Evolutionary conservation across 2,888 invertebrate genomes (phyloP), one percentile per base, ranked within the genome.

Genomic region (Tachina lurida): DNA sequence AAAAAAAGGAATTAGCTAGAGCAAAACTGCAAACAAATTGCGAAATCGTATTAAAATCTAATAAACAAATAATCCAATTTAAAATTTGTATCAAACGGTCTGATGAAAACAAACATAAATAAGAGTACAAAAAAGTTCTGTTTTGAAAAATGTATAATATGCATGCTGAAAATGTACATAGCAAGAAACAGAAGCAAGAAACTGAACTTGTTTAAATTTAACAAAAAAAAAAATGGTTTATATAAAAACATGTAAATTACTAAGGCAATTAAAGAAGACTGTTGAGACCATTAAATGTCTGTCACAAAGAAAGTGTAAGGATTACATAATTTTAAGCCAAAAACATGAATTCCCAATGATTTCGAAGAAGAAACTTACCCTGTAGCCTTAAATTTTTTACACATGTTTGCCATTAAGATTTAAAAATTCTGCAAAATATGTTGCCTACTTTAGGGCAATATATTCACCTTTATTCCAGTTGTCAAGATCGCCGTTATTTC

Each of bases 31-130:
- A 76, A 86, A 80, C 79, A 86, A 86, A 80, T 86, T 86, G 75
- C 62, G 63, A 86, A 86, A 86, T 86, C 86, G 83, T 73, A 86
- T 86, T 86, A 83, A 86, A 84, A 80, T 86, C 83, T 60, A 83
- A 86, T 86, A 86, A 86, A 86, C 86, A 86, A 83, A 86, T 86
- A 86, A 86, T 86, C 86, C 86, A 86, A 86, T 86, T 86, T 80
- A 80, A 83, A 71, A 62, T 67, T 73, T 60, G 15, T 83, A 86
- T 86, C 86, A 86, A 86, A 86, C 62, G 76, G 31, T 49, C 71
- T 45, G 60, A 76, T 73, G 22, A 68, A 39, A 63, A 45, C 22
- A 43, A 19, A 49, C 17, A 58, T 45, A 78, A 22, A 60, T 17
- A 17, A 10, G 12, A 17, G 15, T 22, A 49, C 17, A 49, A 15